Percentiles rank a stretch among this genome's conserved stretches.
These are phyloP conservation scores for Bombus turneri DNA, from an alignment of 1,140 invertebrate species.

Conservation along the genomic window DNA sequence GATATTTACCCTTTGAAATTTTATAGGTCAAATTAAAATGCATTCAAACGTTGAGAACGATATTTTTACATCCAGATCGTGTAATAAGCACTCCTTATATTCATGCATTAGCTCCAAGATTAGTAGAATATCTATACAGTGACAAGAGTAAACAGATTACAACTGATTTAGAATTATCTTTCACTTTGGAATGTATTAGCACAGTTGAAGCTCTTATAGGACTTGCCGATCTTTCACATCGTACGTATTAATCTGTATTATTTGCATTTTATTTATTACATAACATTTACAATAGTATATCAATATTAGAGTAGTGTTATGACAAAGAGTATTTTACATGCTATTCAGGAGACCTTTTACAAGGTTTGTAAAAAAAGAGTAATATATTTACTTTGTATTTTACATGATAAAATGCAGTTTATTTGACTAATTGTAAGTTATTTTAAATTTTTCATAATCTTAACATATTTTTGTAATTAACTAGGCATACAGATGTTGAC, in stretches of 20 bases:
- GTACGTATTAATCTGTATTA: slow-evolving; percentile 83
- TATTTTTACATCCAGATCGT: slow-evolving; percentile 88
- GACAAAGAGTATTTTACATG: slow-evolving; percentile 75
- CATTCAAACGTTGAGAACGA: slow-evolving; percentile 89
- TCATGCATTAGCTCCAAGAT: slow-evolving; percentile 89
- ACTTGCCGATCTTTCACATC: slow-evolving; percentile 89
- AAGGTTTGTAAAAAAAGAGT: slow-evolving; percentile 79
- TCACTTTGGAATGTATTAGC: slow-evolving; percentile 87
- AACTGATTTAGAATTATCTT: slow-evolving; percentile 85
- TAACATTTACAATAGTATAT: slow-evolving; percentile 11
- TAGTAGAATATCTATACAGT: slow-evolving; percentile 88
- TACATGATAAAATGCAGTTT: neutral
- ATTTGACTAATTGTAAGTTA: neutral
- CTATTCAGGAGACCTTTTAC: slow-evolving; percentile 83
- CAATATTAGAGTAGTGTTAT: slow-evolving; percentile 46
- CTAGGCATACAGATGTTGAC: slow-evolving; percentile 94
- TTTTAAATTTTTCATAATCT: slow-evolving; percentile 22
- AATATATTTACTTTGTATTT: neutral
- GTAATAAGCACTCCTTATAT: slow-evolving; percentile 90
- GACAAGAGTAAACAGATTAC: slow-evolving; percentile 84
- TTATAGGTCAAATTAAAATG: slow-evolving; percentile 89
- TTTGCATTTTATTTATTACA: slow-evolving; percentile 9
- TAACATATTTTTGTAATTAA: slow-evolving; percentile 68
- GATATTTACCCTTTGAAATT: slow-evolving; percentile 31
- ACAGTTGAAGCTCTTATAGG: slow-evolving; percentile 89